phyloP scores from a whole-genome alignment of 64 coral and sea anemone genomes.

The Acropora tenuis region DNA sequence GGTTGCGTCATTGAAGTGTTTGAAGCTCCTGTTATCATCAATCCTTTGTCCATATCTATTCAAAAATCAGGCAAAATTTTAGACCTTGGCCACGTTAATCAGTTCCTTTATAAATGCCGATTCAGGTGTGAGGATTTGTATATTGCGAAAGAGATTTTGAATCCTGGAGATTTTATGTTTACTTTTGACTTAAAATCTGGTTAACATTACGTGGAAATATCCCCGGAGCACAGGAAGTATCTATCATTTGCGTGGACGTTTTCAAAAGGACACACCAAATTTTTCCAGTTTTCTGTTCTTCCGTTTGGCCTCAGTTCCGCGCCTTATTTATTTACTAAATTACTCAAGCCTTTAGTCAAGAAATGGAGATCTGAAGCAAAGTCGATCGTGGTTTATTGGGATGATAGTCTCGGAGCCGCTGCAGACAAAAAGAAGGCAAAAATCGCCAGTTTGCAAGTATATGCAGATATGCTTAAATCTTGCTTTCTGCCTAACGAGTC shows the following conservation, averaged over 20 bases:
- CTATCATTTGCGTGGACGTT: constrained; percentile 21
- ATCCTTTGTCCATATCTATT: constrained; percentile 17
- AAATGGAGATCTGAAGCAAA: constrained; percentile 54
- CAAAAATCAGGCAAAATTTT: constrained; percentile 51
- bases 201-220: constrained; percentile 64
- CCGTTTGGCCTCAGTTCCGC: constrained; percentile 11
- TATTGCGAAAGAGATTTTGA: background rate
- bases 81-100: background rate
- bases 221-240: constrained; percentile 56
- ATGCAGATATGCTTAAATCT: background rate
- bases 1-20: constrained; percentile 52
- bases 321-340: constrained; percentile 38
- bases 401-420: constrained; percentile 28
- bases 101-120: background rate
- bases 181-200: too few species aligned
- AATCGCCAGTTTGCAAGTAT: too few species aligned
- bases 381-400: constrained; percentile 35
- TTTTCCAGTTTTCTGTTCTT: too few species aligned
- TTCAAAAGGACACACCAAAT: too few species aligned
- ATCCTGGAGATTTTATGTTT: too few species aligned
- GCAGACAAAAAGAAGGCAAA: background rate
- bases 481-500: constrained; percentile 1
- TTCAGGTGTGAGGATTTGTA: constrained; percentile 1
- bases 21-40: constrained; percentile 1
- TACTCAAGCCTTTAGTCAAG: constrained; percentile 18